phyloP scores from a whole-genome alignment of 2,113 vertebrate species.

The Nannospalax galili region DNA sequence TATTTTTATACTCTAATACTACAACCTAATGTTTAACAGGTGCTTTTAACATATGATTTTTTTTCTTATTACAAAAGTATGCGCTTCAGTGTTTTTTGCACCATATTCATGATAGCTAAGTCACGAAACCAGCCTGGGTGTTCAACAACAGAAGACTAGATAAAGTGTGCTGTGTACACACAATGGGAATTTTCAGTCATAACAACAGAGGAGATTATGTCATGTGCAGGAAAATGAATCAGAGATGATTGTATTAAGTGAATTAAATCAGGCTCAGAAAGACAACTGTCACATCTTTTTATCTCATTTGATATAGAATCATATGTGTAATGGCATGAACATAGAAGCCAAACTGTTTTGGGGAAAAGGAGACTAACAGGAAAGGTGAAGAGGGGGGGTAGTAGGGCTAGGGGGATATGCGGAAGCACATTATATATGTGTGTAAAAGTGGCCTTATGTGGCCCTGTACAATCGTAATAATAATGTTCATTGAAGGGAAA shows the following conservation, averaged over 20 bases:
- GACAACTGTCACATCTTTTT: not conserved
- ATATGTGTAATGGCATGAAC: not conserved
- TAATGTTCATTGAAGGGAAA: not conserved
- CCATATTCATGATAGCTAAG: not conserved
- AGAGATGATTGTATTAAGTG: not conserved
- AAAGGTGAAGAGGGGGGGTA: too few relatives aligned
- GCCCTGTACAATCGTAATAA: not conserved
- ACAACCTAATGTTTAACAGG: slow-evolving; percentile 33
- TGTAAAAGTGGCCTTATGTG: not conserved
- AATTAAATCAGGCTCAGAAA: not conserved
- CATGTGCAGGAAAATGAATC: not conserved
- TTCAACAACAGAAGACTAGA: not conserved
- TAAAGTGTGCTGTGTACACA: not conserved
- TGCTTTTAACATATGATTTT: slow-evolving; percentile 27
- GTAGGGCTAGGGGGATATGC: too few relatives aligned
- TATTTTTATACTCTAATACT: not conserved
- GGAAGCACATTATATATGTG: too few relatives aligned
- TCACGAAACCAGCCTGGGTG: not conserved
- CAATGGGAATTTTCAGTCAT: not conserved
- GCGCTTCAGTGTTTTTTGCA: not conserved
- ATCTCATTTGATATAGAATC: not conserved
- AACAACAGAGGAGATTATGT: not conserved
- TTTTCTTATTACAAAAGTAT: slow-evolving; percentile 53
- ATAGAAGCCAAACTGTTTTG: not conserved
- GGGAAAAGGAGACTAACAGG: too few relatives aligned